Base-by-base conservation (phyloP, 2,888 invertebrate species). In the Agrenia bidenticulata region DNA sequence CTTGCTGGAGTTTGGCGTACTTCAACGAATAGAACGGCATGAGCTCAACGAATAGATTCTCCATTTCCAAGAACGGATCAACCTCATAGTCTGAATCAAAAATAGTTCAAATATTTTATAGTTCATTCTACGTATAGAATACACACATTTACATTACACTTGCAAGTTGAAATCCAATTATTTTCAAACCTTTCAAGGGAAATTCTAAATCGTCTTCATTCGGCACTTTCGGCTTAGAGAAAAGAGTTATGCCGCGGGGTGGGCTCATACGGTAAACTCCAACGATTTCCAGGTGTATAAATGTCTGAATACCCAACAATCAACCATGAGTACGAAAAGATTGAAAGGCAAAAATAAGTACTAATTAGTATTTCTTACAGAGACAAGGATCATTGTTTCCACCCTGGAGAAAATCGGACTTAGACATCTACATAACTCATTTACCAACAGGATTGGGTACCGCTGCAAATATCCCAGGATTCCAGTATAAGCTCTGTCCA, bases 1-100 rank as follows among this genome's bases (percentile, higher is more conserved):
- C 26, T 49, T 19, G 9, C 53, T 66, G 69, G 13, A 70, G 23
- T 26, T 61, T 63, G 0, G 67, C 54, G 13, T 67, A 64, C 2
- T 67, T 63, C 15, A 61, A 55, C 7, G 65, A 59, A n/a, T 63
- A 21, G 53, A 61, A 70, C 1, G 70, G 70, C 23, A 66, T 60
- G 1, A 68, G 49, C 15, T 65, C 69, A 4, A 69, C 50, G 27
- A 26, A 68, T 0, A 66, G 51, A 17, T 65, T 45, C 23, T 69
- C 64, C 11, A 65, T 42, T n/a, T 67, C 67, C 2, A 72, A 32
- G 11, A 67, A 51, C 13, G 65, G 39, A 37, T 70, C 67, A 17
- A 61, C 53, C 1, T 63, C n/a, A 27, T 66, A 63, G 32, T 66
- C 70, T 70, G 32, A 1, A 39, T 24, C 42, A 32, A 49, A 49